Percentiles rank a stretch among this genome's conserved stretches.
Evolutionary conservation across 2,888 invertebrate genomes (phyloP).

Genomic region (Spodoptera littoralis): DNA sequence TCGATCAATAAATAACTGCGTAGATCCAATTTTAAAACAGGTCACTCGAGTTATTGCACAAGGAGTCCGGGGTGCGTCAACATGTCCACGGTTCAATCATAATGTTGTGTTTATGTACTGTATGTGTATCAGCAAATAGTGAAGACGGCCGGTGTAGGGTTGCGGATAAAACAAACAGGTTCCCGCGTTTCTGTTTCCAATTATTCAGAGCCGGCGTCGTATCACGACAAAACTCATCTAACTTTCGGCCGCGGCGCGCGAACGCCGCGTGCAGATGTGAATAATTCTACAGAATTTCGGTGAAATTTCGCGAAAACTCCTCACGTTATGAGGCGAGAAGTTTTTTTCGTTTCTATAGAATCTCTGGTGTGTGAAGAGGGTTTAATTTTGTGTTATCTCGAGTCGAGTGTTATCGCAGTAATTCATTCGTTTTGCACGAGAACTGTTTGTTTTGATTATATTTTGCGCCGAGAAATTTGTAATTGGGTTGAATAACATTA

Average conservation of each 20-base stretch:
- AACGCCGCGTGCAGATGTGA: slow-evolving; percentile 63
- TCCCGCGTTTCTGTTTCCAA: slow-evolving; percentile 66
- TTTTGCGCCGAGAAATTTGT: slow-evolving; percentile 21
- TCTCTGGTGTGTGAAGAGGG: slow-evolving; percentile 48
- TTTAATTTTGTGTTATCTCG: slow-evolving; percentile 57
- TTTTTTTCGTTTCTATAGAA: slow-evolving; percentile 52
- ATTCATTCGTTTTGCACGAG: slow-evolving; percentile 44
- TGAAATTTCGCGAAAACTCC: slow-evolving; percentile 57
- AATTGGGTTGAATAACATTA: slow-evolving; percentile 10
- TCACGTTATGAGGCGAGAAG: slow-evolving; percentile 56
- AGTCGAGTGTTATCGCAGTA: slow-evolving; percentile 43
- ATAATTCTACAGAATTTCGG: slow-evolving; percentile 62
- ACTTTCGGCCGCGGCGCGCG: slow-evolving; percentile 66
- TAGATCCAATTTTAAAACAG: too few relatives aligned
- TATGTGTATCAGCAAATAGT: slow-evolving; percentile 21
- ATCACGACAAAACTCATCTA: slow-evolving; percentile 77
- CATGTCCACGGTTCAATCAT: too few relatives aligned
- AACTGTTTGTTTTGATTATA: slow-evolving; percentile 51
- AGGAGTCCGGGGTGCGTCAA: too few relatives aligned
- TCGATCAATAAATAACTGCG: too few relatives aligned
- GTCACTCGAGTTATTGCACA: too few relatives aligned
- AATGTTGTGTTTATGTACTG: too few relatives aligned
- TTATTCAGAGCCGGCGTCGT: slow-evolving; percentile 66
- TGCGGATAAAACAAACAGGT: slow-evolving; percentile 59
- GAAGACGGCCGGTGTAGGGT: slow-evolving; percentile 19